These are phyloP conservation scores for Neoaliturus tenellus DNA, from an alignment of 2,888 invertebrate species.

Conservation along the genomic window DNA sequence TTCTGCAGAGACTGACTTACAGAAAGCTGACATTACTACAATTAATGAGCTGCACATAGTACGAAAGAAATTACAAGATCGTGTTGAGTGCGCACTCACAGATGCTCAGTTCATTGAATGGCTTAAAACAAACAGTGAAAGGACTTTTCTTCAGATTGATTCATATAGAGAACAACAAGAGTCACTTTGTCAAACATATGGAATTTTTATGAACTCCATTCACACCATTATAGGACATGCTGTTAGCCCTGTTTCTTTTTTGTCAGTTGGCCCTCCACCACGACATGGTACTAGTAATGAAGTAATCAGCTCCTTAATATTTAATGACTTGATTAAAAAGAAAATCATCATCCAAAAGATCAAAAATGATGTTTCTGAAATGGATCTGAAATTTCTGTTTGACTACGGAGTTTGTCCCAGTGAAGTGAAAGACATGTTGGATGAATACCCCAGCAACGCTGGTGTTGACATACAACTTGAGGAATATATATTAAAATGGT, in stretches of 20 bases:
- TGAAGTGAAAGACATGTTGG: neutral
- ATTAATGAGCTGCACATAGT: neutral
- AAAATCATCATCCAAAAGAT: neutral
- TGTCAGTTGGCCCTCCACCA: neutral
- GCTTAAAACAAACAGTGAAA: slow-evolving; percentile 61
- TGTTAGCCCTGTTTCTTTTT: slow-evolving; percentile 54
- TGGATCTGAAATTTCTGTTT: neutral
- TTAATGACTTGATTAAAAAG: neutral
- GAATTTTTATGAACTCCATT: slow-evolving; percentile 61
- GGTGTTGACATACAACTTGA: neutral
- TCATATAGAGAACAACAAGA: slow-evolving; percentile 64
- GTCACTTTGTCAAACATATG: slow-evolving; percentile 60
- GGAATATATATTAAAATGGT: neutral
- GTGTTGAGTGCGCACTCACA: neutral
- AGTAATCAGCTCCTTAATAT: neutral
- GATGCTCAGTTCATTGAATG: slow-evolving; percentile 41
- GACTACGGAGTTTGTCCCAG: neutral
- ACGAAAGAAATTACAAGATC: neutral
- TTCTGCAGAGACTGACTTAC: slow-evolving; percentile 53
- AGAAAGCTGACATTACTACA: neutral
- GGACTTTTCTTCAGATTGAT: slow-evolving; percentile 63
- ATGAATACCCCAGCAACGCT: neutral
- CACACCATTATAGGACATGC: slow-evolving; percentile 60
- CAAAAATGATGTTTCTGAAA: neutral
- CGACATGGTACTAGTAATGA: neutral